Percentiles rank a stretch among this genome's conserved stretches.
Conservation (phyloP, 23 tunicate genomes). For the Halocynthia aurantium region DNA sequence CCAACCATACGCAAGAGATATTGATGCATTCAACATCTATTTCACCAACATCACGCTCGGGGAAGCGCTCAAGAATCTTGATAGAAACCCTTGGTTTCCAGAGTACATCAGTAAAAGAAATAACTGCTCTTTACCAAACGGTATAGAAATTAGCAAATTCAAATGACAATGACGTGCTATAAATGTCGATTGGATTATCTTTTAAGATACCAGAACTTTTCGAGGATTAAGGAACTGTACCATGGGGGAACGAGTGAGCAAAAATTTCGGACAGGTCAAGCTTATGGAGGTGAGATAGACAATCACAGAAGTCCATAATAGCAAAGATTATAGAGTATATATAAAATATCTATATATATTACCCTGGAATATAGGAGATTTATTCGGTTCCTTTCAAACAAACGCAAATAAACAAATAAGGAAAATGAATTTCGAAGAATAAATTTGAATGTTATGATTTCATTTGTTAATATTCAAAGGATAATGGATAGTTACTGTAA, state of each 20-base stretch:
- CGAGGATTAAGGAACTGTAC: not conserved
- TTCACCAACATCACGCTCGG: constrained; percentile 18
- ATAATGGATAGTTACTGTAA: too few species aligned
- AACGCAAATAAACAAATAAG: too few species aligned
- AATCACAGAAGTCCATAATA: too few species aligned
- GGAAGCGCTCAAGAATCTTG: not conserved
- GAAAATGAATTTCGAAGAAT: too few species aligned
- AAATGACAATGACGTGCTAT: not conserved
- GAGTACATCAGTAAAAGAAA: constrained; percentile 21
- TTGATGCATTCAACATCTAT: constrained; percentile 20
- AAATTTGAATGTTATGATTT: too few species aligned
- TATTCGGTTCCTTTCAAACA: too few species aligned
- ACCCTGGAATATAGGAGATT: too few species aligned
- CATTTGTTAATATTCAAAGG: too few species aligned
- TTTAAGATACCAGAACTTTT: not conserved
- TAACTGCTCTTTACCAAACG: constrained; percentile 23
- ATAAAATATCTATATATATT: too few species aligned
- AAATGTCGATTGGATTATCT: not conserved
- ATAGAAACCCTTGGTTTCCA: constrained; percentile 43
- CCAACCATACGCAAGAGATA: constrained; percentile 8
- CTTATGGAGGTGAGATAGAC: not conserved
- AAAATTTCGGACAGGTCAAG: not conserved
- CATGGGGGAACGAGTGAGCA: not conserved
- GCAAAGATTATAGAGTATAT: too few species aligned
- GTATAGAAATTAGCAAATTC: constrained; percentile 8